Base-by-base conservation (phyloP, 1,140 invertebrate species). In the Phortica variegata region DNA sequence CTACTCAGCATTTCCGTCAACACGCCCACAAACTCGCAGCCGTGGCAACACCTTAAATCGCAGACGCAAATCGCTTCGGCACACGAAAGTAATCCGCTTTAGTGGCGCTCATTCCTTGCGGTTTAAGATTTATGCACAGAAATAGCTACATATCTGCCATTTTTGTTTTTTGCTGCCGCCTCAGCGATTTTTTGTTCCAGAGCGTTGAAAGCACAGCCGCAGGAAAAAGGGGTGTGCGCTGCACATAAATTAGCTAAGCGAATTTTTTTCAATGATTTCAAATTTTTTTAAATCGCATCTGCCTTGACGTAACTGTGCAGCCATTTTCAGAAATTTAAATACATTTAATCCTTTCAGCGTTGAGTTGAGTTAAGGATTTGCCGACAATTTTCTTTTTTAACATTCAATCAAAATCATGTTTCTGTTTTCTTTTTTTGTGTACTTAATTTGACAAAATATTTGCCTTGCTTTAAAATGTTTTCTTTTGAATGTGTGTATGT, bases 121-220 rank as follows among this genome's bases (percentile, higher is more conserved):
- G 62, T 66, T 60, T 49, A 47, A 66, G 62, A 66, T 66, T 66
- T 66, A 66, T 66, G 62, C 62, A 66, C 62, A 68, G 60, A 56
- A 52, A 63, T 68, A 23, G 29, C 48, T 40, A 47, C 12, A 7
- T 34, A 57, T 61, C 59, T 68, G 62, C 32, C 43, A 44, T 55
- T 47, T 32, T 43, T 47, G 46, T 49, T 56, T 49, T 43, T 18
- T 40, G 38, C 23, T 26, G 5, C 23, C 10, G 23, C n/a, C n/a
- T 26, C 5, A 26, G 23, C 23, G 5, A 26, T 58, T 58, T 58
- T 57, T 33, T 21, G 56, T 51, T 52, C 10, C 15, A 40, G 23
- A 26, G 23, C 8, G 32, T 43, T 4, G 29, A 49, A 48, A 39
- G 34, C 42, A 29, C 8, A 17, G 10, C 20, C 33, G 53, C 62